Evolutionary conservation across 1,140 invertebrate species (phyloP).

Genomic region (Micrasema minimum): DNA sequence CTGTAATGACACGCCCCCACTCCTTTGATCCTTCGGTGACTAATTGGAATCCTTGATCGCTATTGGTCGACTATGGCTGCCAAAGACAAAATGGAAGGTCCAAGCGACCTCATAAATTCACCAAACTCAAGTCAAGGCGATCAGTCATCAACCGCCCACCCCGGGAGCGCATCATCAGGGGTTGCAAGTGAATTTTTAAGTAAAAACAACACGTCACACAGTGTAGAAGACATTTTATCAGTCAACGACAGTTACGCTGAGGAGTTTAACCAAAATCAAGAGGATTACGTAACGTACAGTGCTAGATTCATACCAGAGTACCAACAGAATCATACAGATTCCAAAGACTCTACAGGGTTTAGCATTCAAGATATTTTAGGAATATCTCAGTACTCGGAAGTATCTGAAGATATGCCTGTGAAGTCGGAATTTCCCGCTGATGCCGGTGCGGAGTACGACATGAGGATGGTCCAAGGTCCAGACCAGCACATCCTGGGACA

Average conservation of each 20-base stretch:
- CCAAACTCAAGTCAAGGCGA: background rate
- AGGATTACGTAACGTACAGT: slow-evolving; percentile 27
- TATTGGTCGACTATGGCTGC: slow-evolving; percentile 42
- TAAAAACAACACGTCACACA: slow-evolving; percentile 57
- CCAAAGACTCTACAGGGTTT: slow-evolving; percentile 63
- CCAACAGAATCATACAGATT: slow-evolving; percentile 59
- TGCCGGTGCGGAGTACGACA: slow-evolving; percentile 12
- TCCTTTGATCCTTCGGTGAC: slow-evolving; percentile 21
- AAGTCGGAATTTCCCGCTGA: slow-evolving; percentile 59
- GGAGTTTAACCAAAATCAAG: slow-evolving; percentile 18
- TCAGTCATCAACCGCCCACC: slow-evolving; percentile 29
- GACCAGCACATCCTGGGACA: background rate
- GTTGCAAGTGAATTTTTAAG: slow-evolving; percentile 25
- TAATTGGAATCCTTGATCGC: slow-evolving; percentile 9
- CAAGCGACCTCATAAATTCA: background rate
- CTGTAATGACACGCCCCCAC: background rate
- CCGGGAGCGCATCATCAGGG: slow-evolving; percentile 11
- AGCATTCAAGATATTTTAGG: slow-evolving; percentile 66
- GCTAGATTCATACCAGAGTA: slow-evolving; percentile 59
- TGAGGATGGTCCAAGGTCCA: background rate
- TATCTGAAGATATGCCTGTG: slow-evolving; percentile 57
- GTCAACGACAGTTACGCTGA: slow-evolving; percentile 36
- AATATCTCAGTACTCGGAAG: slow-evolving; percentile 57
- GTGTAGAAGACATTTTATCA: slow-evolving; percentile 63
- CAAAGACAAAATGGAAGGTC: background rate